Evolutionary conservation across 1,140 invertebrate species (phyloP).

Genomic region (Caenorhabditis remanei): DNA sequence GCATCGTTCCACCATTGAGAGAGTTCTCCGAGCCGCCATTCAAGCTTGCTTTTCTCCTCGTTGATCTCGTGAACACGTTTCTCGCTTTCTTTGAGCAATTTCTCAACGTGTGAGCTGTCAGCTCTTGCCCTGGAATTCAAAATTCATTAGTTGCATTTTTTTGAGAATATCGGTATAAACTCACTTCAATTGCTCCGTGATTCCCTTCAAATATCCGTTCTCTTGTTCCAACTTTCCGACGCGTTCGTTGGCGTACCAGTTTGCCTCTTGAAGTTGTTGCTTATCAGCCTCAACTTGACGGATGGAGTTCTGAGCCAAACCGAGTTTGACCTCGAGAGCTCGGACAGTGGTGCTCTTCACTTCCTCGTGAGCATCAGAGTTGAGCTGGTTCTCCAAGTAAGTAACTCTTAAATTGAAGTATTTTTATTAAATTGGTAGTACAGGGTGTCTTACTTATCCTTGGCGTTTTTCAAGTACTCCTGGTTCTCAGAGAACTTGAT

Average conservation of each 20-base stretch:
- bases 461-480: constrained; percentile 59
- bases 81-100: constrained; percentile 58
- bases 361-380: constrained; percentile 57
- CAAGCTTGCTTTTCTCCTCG: constrained; percentile 54
- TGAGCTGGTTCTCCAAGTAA: constrained; percentile 56
- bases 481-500: constrained; percentile 42
- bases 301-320: constrained; percentile 27
- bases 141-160: not conserved
- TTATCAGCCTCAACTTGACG: constrained; percentile 51
- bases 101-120: constrained; percentile 25
- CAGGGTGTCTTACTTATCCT: constrained; percentile 50
- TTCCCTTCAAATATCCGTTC: constrained; percentile 61
- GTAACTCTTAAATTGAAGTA: not conserved
- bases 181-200: constrained; percentile 57
- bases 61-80: constrained; percentile 37
- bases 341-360: constrained; percentile 2
- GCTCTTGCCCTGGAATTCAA: not conserved
- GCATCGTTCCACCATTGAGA: constrained; percentile 71
- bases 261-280: constrained; percentile 58
- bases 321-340: constrained; percentile 52
- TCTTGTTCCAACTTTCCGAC: constrained; percentile 59
- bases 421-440: not conserved
- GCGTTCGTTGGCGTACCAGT: constrained; percentile 59
- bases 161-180: not conserved
- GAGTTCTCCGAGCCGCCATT: constrained; percentile 66